Evolutionary conservation across 1,140 invertebrate species (phyloP).

Genomic region (Proctacanthus coquilletti): DNA sequence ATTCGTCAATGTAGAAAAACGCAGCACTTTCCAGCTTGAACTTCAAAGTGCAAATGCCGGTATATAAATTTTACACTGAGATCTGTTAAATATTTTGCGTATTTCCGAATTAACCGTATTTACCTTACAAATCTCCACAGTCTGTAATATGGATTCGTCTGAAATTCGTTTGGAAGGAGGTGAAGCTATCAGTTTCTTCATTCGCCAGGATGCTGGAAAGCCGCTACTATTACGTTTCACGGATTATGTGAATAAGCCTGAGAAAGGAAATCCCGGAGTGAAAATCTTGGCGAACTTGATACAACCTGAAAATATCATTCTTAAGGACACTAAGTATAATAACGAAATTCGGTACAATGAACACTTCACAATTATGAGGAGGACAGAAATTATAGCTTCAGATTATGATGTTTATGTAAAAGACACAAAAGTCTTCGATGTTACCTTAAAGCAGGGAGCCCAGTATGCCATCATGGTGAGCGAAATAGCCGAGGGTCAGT

Average conservation of each 20-base stretch:
- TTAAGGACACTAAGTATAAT: constrained; percentile 9
- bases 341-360: no score
- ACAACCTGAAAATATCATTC: constrained; percentile 7
- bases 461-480: constrained; percentile 40
- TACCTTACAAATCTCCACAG: no score
- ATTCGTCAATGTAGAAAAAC: no score
- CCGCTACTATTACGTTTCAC: not conserved
- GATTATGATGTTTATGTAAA: constrained; percentile 31
- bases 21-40: no score
- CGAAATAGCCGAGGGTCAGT: constrained; percentile 4
- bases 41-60: no score
- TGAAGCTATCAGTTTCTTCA: constrained; percentile 32
- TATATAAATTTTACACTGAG: no score
- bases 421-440: constrained; percentile 7
- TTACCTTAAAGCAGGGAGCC: constrained; percentile 36
- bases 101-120: no score
- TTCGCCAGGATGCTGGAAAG: constrained; percentile 19
- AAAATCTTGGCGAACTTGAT: constrained; percentile 16
- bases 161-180: no score
- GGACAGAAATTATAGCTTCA: constrained; percentile 25
- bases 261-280: constrained; percentile 16
- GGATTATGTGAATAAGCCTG: constrained; percentile 23
- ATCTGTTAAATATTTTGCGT: no score
- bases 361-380: no score
- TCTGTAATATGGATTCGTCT: no score